Percentiles rank a stretch among this genome's conserved stretches.
Evolutionary conservation across 2,888 invertebrate species (phyloP).

Genomic region (Ligdia adustata): DNA sequence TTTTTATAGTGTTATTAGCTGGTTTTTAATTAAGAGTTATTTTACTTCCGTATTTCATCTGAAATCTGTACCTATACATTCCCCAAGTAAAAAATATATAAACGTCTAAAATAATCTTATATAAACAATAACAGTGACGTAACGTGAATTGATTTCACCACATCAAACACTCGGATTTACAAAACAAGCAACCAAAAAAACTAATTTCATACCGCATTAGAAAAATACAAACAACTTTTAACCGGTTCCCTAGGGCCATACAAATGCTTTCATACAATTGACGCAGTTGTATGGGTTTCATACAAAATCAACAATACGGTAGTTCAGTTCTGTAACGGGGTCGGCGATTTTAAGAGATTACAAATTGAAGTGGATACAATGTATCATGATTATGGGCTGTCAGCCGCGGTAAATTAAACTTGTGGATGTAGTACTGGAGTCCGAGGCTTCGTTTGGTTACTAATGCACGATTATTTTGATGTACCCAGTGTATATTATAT

Average conservation of each 20-base stretch:
- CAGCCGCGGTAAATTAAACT: conserved; percentile 51
- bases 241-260: conserved; percentile 7
- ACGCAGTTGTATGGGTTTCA: conserved; percentile 33
- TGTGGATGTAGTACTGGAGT: conserved; percentile 10
- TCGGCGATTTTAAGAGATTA: conserved; percentile 47
- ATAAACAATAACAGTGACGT: too few relatives aligned
- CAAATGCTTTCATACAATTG: conserved; percentile 16
- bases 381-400: conserved; percentile 55
- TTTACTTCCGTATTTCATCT: too few relatives aligned
- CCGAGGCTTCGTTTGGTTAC: neutral
- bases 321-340: conserved; percentile 47
- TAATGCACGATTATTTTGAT: too few relatives aligned
- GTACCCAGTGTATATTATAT: too few relatives aligned
- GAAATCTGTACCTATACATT: too few relatives aligned
- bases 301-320: conserved; percentile 37
- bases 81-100: too few relatives aligned
- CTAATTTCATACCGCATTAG: conserved; percentile 15
- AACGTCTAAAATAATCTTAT: too few relatives aligned
- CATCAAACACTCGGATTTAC: too few relatives aligned
- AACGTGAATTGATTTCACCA: too few relatives aligned
- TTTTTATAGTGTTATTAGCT: too few relatives aligned
- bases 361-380: conserved; percentile 50
- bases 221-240: conserved; percentile 33
- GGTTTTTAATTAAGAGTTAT: too few relatives aligned
- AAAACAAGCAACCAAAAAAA: too few relatives aligned